A percentile compares a stretch with the other conserved stretches of the same genome.
phyloP scores from a whole-genome alignment of 2,797 vertebrate genomes.

The Falco naumanni region DNA sequence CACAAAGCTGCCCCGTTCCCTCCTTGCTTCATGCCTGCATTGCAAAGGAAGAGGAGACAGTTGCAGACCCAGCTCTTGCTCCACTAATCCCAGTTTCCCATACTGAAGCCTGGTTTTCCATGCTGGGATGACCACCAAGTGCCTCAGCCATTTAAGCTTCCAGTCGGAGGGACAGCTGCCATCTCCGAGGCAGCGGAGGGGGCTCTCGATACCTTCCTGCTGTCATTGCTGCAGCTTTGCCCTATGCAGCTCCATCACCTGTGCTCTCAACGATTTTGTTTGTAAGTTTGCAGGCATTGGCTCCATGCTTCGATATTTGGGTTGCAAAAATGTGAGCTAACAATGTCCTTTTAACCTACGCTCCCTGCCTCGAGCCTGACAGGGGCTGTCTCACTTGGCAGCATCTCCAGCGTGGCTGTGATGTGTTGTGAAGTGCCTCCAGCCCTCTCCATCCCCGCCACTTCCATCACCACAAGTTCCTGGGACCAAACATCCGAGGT shows the following conservation, averaged over 20 bases:
- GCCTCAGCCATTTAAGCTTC: neutral
- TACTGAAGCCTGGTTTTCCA: rapidly evolving
- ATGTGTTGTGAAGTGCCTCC: neutral
- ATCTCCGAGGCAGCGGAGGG: neutral
- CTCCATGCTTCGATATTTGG: neutral
- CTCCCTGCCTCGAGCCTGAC: neutral
- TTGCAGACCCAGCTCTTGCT: neutral
- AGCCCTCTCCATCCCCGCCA: neutral
- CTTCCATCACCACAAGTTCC: neutral
- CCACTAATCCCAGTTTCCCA: neutral
- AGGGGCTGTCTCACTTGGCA: neutral
- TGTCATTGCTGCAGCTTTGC: rapidly evolving
- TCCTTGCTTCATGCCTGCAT: neutral
- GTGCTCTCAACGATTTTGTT: rapidly evolving
- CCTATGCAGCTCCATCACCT: neutral
- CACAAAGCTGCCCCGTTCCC: neutral
- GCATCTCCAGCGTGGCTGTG: rapidly evolving
- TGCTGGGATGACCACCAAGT: rapidly evolving
- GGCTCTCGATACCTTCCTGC: rapidly evolving
- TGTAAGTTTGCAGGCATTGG: rapidly evolving
- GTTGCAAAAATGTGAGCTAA: neutral
- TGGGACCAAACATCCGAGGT: rapidly evolving
- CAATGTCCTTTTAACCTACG: rapidly evolving
- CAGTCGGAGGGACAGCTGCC: rapidly evolving
- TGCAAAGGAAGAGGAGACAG: neutral